A percentile compares a stretch with the other conserved stretches of the same genome.
Evolutionary conservation across 37 sponge, comb jelly and placozoan species (phyloP).

Genomic region (Bolinopsis microptera): DNA sequence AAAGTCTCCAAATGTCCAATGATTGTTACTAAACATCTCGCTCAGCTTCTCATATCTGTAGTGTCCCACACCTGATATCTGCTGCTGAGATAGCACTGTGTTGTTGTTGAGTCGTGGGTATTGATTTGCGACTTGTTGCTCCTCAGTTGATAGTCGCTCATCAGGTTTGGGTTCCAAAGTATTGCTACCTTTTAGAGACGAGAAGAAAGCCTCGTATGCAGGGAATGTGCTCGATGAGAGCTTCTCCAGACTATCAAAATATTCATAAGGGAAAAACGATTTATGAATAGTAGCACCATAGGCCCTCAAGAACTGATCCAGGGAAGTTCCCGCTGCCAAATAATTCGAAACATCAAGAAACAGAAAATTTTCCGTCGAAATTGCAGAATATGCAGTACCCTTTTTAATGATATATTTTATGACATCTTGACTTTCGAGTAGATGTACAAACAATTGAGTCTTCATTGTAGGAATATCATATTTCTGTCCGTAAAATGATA

Average conservation of each 20-base stretch:
- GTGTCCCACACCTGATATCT: too few species aligned
- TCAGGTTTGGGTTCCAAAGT: background rate
- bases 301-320: background rate
- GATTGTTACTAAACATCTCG: too few species aligned
- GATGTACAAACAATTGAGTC: background rate
- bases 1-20: too few species aligned
- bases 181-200: background rate
- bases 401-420: background rate
- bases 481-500: background rate
- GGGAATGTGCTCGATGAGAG: background rate
- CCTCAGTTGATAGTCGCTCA: too few species aligned
- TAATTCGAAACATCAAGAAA: background rate
- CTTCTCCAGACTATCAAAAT: background rate
- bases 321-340: background rate
- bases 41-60: too few species aligned
- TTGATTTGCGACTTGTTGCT: too few species aligned
- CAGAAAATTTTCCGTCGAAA: background rate
- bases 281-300: background rate
- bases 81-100: too few species aligned
- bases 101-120: too few species aligned
- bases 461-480: background rate
- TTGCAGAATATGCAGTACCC: background rate
- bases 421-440: background rate
- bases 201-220: background rate
- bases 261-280: constrained; percentile 29